Conservation (phyloP, 2,113 vertebrate genomes). For the Plestiodon gilberti region DNA sequence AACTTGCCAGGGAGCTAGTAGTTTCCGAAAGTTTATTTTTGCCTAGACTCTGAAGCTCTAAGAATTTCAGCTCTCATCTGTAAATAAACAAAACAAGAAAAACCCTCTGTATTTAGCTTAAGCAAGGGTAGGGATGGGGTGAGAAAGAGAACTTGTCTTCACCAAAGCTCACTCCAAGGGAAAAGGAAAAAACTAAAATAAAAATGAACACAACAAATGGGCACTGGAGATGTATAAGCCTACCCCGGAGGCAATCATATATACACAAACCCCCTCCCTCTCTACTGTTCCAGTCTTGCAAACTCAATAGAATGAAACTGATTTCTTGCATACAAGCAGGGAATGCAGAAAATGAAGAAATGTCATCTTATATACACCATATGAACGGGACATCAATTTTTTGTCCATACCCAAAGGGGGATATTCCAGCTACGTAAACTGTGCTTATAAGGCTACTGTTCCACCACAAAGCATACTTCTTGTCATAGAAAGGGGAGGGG, state of each 20-base stretch:
- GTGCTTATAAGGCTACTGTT: neutral
- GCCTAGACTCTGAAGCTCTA: neutral
- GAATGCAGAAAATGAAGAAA: neutral
- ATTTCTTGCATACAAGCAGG: neutral
- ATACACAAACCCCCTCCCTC: neutral
- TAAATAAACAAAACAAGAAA: too few species aligned
- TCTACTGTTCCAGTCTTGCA: neutral
- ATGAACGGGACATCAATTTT: neutral
- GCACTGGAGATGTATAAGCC: neutral
- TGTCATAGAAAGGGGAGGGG: too few species aligned
- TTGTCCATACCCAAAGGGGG: neutral
- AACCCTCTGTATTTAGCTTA: neutral
- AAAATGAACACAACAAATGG: neutral
- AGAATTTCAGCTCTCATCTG: neutral
- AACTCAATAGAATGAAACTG: neutral
- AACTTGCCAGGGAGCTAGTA: neutral
- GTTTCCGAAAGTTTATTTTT: neutral
- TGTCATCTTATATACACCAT: neutral
- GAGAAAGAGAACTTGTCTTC: neutral
- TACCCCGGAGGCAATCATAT: neutral
- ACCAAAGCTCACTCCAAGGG: neutral
- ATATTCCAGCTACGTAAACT: neutral
- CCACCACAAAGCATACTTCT: neutral
- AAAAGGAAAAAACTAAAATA: neutral
- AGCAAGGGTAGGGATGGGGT: neutral